phyloP scores from a whole-genome alignment of 2,797 vertebrate species.

The Knipowitschia caucasica region DNA sequence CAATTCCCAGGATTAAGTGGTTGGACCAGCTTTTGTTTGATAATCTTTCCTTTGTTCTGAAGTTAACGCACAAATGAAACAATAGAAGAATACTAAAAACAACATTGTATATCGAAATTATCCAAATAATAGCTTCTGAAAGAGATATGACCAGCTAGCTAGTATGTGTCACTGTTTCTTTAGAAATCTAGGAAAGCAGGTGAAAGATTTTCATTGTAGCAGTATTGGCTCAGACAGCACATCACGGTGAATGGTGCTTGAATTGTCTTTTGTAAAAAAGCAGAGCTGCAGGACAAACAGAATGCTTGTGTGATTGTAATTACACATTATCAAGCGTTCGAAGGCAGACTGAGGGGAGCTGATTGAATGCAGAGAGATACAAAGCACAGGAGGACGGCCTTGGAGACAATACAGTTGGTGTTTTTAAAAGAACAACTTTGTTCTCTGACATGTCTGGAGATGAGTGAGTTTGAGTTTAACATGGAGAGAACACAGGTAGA shows the following conservation, averaged over 20 bases:
- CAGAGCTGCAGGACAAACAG: constrained; percentile 19
- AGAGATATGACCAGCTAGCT: neutral
- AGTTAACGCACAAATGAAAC: constrained; percentile 24
- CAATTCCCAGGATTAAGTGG: constrained; percentile 51
- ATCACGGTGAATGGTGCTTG: constrained; percentile 23
- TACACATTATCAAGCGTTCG: constrained; percentile 37
- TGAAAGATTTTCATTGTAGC: constrained; percentile 21
- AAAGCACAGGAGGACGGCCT: neutral
- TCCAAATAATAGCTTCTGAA: constrained; percentile 8
- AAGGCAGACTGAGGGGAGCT: constrained; percentile 12
- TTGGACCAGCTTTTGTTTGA: constrained; percentile 17
- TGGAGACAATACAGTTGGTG: neutral
- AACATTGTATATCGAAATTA: neutral
- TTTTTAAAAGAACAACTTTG: too few species aligned
- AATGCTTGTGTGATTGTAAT: constrained; percentile 55
- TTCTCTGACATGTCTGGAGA: too few species aligned
- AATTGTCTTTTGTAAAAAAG: constrained; percentile 26
- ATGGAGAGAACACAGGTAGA: too few species aligned
- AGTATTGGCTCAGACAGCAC: constrained; percentile 13
- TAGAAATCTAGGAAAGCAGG: neutral
- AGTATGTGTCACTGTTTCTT: neutral
- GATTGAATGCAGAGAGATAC: constrained; percentile 13
- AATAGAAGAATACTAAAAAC: constrained; percentile 11
- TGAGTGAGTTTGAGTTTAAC: too few species aligned
- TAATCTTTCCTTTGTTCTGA: constrained; percentile 14